A percentile compares a stretch with the other conserved stretches of the same genome.
Evolutionary conservation across 1,140 invertebrate species (phyloP).

Genomic region (Brachionus paranguensis): DNA sequence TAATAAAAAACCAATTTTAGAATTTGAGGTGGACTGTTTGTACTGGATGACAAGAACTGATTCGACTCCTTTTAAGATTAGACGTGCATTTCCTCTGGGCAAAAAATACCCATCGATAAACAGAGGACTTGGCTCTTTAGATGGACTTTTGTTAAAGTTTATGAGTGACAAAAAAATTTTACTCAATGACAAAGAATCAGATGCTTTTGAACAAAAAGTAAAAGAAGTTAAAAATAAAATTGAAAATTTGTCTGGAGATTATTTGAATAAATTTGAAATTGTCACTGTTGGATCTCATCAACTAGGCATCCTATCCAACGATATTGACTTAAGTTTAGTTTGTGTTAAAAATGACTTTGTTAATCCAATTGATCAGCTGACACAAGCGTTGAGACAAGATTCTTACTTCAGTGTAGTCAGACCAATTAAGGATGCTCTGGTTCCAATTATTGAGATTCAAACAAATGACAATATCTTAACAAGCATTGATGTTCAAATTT

Average conservation of each 20-base stretch:
- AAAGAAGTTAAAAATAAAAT: neutral
- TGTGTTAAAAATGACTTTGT: neutral
- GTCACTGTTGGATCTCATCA: slow-evolving; percentile 9
- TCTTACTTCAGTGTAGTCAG: neutral
- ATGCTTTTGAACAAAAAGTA: neutral
- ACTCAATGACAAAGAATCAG: neutral
- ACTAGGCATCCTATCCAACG: neutral
- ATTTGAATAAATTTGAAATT: neutral
- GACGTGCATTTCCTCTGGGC: neutral
- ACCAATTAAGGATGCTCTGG: slow-evolving; percentile 1
- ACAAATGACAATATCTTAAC: neutral
- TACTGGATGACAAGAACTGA: slow-evolving; percentile 20
- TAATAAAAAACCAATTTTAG: neutral
- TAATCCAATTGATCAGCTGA: neutral
- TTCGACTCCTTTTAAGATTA: slow-evolving; percentile 27
- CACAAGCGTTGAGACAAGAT: neutral
- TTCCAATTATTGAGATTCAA: slow-evolving; percentile 16
- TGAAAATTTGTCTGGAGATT: neutral
- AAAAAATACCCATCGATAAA: neutral
- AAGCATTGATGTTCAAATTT: slow-evolving; percentile 10
- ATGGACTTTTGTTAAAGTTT: neutral
- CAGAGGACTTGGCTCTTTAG: neutral
- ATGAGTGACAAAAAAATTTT: neutral
- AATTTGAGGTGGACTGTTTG: slow-evolving; percentile 9
- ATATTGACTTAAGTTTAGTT: slow-evolving; percentile 1